Percentiles rank a stretch among this genome's conserved stretches.
Conservation (phyloP, 2,113 vertebrate species). For the Gila orcuttii region DNA sequence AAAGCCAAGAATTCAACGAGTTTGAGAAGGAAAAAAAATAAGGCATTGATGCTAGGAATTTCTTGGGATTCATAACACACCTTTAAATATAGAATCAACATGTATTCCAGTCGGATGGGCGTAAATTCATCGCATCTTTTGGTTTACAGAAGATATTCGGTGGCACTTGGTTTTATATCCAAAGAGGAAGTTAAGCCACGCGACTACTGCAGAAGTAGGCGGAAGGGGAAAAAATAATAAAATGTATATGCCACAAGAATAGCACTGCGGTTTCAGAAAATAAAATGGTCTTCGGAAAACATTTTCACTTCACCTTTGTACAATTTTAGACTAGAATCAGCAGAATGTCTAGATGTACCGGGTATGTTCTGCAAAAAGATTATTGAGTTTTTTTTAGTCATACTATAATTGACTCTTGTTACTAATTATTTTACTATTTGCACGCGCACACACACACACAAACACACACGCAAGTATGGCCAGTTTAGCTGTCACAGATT, state of each 20-base stretch:
- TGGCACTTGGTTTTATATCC: background rate
- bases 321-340: background rate
- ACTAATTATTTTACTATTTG: background rate
- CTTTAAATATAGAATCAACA: background rate
- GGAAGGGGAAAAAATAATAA: background rate
- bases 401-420: background rate
- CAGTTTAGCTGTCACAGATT: slow-evolving; percentile 8
- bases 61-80: background rate
- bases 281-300: background rate
- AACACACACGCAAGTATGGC: background rate
- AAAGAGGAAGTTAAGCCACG: background rate
- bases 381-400: background rate
- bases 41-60: slow-evolving; percentile 5
- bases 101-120: background rate
- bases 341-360: background rate
- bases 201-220: background rate
- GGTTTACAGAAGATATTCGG: background rate
- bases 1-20: background rate
- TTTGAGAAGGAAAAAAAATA: background rate
- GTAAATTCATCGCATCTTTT: background rate
- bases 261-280: background rate
- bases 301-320: slow-evolving; percentile 42
- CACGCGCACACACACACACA: too few relatives aligned
- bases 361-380: background rate
- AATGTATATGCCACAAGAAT: background rate